phyloP scores from a whole-genome alignment of 2,113 vertebrate species.

The Xiphorhynchus elegans region DNA sequence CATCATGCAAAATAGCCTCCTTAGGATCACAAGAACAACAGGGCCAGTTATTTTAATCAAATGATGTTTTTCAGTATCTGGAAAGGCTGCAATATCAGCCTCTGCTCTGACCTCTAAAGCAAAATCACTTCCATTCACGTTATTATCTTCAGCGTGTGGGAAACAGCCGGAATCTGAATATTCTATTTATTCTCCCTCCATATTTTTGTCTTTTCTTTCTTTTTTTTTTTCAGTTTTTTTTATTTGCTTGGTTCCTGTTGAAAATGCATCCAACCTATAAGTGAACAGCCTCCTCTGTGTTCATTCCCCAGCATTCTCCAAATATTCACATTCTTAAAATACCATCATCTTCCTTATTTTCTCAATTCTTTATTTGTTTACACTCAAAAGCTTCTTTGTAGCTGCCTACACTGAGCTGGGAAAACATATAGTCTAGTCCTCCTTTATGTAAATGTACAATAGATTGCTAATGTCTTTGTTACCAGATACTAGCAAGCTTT shows the following conservation, averaged over 20 bases:
- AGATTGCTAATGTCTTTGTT: constrained; percentile 56
- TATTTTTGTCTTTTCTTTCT: constrained; percentile 45
- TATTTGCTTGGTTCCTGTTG: constrained; percentile 63
- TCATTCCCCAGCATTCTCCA: constrained; percentile 86
- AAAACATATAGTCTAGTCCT: constrained; percentile 74
- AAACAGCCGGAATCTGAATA: constrained; percentile 75
- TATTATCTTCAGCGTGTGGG: constrained; percentile 80
- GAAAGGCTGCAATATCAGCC: constrained; percentile 68
- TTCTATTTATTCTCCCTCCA: constrained; percentile 48
- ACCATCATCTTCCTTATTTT: constrained; percentile 95
- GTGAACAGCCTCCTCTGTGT: constrained; percentile 78
- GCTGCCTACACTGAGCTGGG: constrained; percentile 82
- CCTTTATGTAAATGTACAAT: constrained; percentile 49
- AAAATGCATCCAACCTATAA: constrained; percentile 68
- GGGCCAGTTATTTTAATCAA: constrained; percentile 46
- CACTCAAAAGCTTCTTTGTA: constrained; percentile 90
- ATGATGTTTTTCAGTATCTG: constrained; percentile 63
- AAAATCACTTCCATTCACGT: constrained; percentile 76
- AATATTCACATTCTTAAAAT: constrained; percentile 94
- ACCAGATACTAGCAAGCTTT: constrained; percentile 19
- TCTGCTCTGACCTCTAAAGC: constrained; percentile 64
- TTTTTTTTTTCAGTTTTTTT: not conserved
- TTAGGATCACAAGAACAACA: constrained; percentile 54
- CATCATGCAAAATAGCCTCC: constrained; percentile 39
- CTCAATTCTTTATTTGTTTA: constrained; percentile 98